Percentiles rank a stretch among this genome's conserved stretches.
Conservation (phyloP, 2,797 vertebrate species). For the Cynodonichthys magdalenae region DNA sequence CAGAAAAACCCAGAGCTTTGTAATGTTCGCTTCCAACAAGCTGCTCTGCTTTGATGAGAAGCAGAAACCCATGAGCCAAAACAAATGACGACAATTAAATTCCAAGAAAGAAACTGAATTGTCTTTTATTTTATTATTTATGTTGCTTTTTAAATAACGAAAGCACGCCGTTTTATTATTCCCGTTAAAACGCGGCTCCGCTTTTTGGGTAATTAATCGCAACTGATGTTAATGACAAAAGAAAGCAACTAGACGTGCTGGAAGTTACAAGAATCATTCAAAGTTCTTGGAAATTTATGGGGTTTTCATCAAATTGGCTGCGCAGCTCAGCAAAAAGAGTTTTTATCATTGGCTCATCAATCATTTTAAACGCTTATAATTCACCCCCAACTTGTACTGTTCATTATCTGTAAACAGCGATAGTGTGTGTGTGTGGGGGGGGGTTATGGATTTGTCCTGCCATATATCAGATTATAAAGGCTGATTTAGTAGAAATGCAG, state of each 20-base stretch:
- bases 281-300: conserved; percentile 1
- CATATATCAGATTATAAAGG: not conserved
- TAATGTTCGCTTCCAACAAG: conserved; percentile 23
- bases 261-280: not conserved
- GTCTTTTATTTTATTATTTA: no score
- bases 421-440: not conserved
- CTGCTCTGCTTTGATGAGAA: conserved; percentile 28
- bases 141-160: not conserved
- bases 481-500: not conserved
- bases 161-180: not conserved
- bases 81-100: conserved; percentile 34
- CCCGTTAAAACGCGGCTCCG: conserved; percentile 19
- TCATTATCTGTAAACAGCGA: conserved; percentile 9
- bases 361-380: conserved; percentile 10
- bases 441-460: not conserved
- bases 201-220: conserved; percentile 23
- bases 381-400: not conserved
- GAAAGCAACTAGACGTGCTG: not conserved
- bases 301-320: conserved; percentile 16
- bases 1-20: conserved; percentile 30
- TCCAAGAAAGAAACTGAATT: conserved; percentile 6
- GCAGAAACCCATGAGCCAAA: conserved; percentile 18
- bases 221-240: conserved; percentile 20
- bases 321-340: conserved; percentile 24
- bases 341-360: conserved; percentile 17